phyloP scores from a whole-genome alignment of 2,888 invertebrate genomes.

The Phlogophora meticulosa region DNA sequence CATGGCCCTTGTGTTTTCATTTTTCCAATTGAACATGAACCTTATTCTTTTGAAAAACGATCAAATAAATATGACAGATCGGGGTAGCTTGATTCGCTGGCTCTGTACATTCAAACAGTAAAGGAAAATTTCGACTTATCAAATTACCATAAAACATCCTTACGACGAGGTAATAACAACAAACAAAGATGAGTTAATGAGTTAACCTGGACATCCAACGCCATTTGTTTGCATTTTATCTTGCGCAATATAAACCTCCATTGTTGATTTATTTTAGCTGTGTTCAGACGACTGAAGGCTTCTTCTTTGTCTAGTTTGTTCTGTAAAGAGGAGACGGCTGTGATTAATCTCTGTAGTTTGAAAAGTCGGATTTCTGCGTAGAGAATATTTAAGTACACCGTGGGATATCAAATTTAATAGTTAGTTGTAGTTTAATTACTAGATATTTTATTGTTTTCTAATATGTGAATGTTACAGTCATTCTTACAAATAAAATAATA shows the following conservation, averaged over 20 bases:
- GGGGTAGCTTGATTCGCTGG: no score
- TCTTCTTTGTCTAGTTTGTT: constrained; percentile 96
- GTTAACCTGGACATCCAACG: constrained; percentile 92
- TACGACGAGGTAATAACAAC: constrained; percentile 2
- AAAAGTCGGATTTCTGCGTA: not conserved
- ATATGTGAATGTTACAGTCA: no score
- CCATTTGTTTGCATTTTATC: constrained; percentile 94
- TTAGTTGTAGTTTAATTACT: no score
- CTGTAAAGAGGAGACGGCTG: constrained; percentile 83
- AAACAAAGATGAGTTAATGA: not conserved
- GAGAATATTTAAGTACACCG: no score
- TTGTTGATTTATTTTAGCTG: constrained; percentile 96
- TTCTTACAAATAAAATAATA: no score
- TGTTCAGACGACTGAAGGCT: constrained; percentile 94
- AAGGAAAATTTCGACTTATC: not conserved
- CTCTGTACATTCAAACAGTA: not conserved
- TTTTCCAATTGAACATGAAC: no score
- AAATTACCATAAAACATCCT: not conserved
- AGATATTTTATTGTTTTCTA: no score
- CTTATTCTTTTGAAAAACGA: no score
- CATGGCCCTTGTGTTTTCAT: no score
- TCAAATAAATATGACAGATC: no score
- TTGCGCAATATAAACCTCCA: constrained; percentile 95
- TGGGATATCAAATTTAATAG: no score
- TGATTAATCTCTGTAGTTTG: not conserved